Conservation (phyloP, 2,888 invertebrate species). For the Andrena praecox region DNA sequence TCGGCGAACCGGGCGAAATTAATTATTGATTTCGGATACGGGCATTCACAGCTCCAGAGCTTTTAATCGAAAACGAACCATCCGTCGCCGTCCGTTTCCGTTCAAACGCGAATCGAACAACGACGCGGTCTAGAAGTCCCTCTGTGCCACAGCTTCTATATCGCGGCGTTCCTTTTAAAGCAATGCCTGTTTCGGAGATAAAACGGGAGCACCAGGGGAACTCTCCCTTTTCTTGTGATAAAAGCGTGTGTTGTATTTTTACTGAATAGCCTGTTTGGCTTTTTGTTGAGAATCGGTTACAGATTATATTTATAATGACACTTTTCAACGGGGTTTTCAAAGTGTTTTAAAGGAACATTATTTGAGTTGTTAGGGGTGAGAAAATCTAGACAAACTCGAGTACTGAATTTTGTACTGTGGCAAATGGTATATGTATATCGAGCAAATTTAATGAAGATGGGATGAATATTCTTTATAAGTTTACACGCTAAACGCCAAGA, state of each 20-base stretch:
- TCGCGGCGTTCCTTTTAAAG: slow-evolving; percentile 16
- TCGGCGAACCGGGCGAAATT: slow-evolving; percentile 75
- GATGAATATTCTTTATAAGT: too few species aligned
- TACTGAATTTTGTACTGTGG: too few species aligned
- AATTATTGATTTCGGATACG: slow-evolving; percentile 85
- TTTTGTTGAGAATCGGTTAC: not conserved
- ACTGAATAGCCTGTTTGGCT: not conserved
- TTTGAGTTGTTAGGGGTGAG: too few species aligned
- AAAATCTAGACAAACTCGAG: too few species aligned
- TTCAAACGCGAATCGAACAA: slow-evolving; percentile 63
- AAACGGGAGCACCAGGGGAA: not conserved
- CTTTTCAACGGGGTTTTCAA: not conserved
- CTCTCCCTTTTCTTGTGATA: not conserved
- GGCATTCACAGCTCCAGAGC: slow-evolving; percentile 76
- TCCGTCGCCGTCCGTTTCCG: slow-evolving; percentile 65
- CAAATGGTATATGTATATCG: too few species aligned
- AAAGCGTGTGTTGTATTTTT: not conserved
- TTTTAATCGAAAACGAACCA: slow-evolving; percentile 82
- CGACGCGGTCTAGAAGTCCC: slow-evolving; percentile 43
- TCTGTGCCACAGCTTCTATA: slow-evolving; percentile 24
- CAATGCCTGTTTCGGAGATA: slow-evolving; percentile 11
- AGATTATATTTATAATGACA: not conserved
- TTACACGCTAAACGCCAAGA: too few species aligned
- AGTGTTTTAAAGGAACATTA: too few species aligned
- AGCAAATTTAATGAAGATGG: too few species aligned